phyloP scores from a whole-genome alignment of 2,113 vertebrate species.

The Aptenodytes forsteri region DNA sequence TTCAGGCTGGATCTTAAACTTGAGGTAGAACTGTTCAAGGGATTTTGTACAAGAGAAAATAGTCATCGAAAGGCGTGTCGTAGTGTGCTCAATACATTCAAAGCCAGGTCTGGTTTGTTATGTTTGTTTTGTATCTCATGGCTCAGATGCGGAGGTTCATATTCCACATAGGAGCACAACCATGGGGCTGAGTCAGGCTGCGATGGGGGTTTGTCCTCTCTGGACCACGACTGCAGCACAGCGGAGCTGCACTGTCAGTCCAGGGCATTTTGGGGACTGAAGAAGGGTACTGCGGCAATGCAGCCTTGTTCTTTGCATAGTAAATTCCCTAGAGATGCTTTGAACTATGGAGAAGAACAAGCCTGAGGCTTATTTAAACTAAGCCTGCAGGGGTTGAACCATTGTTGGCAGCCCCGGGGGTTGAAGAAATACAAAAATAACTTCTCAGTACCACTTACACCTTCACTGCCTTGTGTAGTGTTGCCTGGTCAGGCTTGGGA shows the following conservation, averaged over 20 bases:
- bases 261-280: not conserved
- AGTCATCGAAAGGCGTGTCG: not conserved
- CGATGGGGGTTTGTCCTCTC: fast-evolving
- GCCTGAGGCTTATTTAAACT: not conserved
- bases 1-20: not conserved
- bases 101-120: not conserved
- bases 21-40: not conserved
- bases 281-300: not conserved
- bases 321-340: not conserved
- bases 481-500: not conserved
- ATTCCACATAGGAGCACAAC: not conserved
- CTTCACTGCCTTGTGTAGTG: not conserved
- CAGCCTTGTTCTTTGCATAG: not conserved
- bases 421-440: not conserved
- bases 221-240: not conserved
- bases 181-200: not conserved
- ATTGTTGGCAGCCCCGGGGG: not conserved
- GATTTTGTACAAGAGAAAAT: not conserved
- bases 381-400: not conserved
- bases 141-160: not conserved
- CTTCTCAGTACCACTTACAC: not conserved
- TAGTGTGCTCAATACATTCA: fast-evolving
- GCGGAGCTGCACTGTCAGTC: not conserved
- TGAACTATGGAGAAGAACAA: not conserved
- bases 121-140: fast-evolving